Evolutionary conservation across 2,113 vertebrate genomes (phyloP).

Genomic region (Euleptes europaea): DNA sequence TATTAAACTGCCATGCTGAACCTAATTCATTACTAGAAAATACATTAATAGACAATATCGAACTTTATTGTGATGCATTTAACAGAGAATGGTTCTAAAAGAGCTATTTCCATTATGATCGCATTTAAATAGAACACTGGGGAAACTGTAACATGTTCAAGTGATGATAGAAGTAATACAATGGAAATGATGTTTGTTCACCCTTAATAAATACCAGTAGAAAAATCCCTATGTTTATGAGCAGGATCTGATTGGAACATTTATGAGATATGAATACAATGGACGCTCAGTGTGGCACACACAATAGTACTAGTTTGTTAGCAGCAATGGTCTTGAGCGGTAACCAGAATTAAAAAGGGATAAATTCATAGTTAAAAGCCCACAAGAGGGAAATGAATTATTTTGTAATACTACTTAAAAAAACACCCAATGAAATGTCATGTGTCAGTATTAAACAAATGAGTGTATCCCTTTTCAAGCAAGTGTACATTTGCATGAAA

Average conservation of each 20-base stretch:
- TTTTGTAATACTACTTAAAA: slow-evolving; percentile 63
- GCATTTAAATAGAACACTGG: slow-evolving; percentile 51
- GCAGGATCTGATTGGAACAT: slow-evolving; percentile 23
- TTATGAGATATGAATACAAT: slow-evolving; percentile 49
- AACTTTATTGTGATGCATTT: neutral
- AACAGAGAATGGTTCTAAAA: neutral
- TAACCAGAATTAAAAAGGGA: slow-evolving; percentile 52
- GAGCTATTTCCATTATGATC: slow-evolving; percentile 41
- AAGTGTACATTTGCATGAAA: slow-evolving; percentile 66
- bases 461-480: slow-evolving; percentile 42
- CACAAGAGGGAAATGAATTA: slow-evolving; percentile 59
- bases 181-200: slow-evolving; percentile 41
- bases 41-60: neutral
- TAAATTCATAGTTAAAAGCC: slow-evolving; percentile 53
- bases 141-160: neutral
- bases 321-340: slow-evolving; percentile 57
- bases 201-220: slow-evolving; percentile 39
- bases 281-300: slow-evolving; percentile 35
- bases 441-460: slow-evolving; percentile 58
- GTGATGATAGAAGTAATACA: slow-evolving; percentile 23
- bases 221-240: slow-evolving; percentile 42
- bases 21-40: neutral
- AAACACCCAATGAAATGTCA: slow-evolving; percentile 61
- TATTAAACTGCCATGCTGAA: neutral
- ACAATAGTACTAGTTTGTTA: slow-evolving; percentile 50